Evolutionary conservation across 1,140 invertebrate genomes (phyloP).

Genomic region (Pogonomyrmex californicus): DNA sequence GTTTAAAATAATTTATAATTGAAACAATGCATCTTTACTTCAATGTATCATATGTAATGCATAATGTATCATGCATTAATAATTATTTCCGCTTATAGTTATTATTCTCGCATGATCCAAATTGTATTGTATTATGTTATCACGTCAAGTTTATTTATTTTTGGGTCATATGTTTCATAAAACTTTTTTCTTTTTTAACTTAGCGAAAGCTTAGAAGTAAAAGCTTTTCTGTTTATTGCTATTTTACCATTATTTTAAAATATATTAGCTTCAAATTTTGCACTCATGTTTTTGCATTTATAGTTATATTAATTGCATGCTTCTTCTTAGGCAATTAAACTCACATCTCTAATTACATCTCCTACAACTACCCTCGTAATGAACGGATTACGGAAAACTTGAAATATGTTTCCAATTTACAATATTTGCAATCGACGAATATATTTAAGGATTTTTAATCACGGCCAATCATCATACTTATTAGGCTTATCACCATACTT

Average conservation of each 20-base stretch:
- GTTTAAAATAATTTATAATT: background rate
- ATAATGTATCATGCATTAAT: background rate
- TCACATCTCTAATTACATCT: conserved; percentile 80
- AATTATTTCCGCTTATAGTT: background rate
- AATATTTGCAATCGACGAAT: conserved; percentile 18
- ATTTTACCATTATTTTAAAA: conserved; percentile 9
- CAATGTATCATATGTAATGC: background rate
- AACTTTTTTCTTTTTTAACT: background rate
- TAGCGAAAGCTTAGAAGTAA: background rate
- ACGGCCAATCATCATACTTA: conserved; percentile 3
- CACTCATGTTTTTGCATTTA: conserved; percentile 22
- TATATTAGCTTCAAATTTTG: background rate
- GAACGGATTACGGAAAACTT: conserved; percentile 72
- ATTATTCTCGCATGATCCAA: background rate
- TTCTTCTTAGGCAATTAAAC: conserved; percentile 82
- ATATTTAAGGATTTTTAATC: conserved; percentile 1
- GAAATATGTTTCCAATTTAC: conserved; percentile 49
- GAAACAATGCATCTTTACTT: background rate
- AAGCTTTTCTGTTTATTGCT: background rate
- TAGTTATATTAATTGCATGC: conserved; percentile 79
- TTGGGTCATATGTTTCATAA: background rate
- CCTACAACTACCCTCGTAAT: conserved; percentile 68
- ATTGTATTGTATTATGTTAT: conserved; percentile 18
- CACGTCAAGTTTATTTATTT: background rate
- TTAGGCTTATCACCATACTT: too few species aligned